A percentile compares a stretch with the other conserved stretches of the same genome.
These are phyloP conservation scores for Neogale vison DNA, from an alignment of 2,113 vertebrate species.

Conservation along the genomic window DNA sequence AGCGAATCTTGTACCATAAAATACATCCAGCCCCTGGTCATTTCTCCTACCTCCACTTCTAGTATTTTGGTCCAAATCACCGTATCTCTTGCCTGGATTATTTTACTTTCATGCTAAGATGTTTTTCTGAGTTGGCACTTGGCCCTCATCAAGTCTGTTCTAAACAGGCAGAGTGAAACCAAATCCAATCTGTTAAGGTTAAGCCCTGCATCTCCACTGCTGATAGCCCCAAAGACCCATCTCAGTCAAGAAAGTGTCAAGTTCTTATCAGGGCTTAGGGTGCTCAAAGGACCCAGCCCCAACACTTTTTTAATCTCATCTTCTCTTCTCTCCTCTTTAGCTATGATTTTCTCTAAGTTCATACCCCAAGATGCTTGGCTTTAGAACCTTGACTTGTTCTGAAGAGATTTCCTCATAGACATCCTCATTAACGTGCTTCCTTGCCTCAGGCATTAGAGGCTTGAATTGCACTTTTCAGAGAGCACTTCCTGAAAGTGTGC, in stretches of 20 bases:
- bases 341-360: not conserved
- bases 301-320: not conserved
- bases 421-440: not conserved
- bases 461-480: not conserved
- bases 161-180: not conserved
- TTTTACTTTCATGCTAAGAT: not conserved
- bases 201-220: not conserved
- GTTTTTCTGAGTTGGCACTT: not conserved
- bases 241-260: not conserved
- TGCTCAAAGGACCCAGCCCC: fast-evolving
- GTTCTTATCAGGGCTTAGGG: not conserved
- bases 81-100: not conserved
- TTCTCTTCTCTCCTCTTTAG: not conserved
- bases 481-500: not conserved
- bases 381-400: not conserved
- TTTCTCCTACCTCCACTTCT: too few species aligned
- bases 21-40: not conserved
- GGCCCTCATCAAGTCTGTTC: not conserved
- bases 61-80: not conserved
- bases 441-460: not conserved
- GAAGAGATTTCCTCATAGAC: not conserved
- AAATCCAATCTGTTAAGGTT: not conserved
- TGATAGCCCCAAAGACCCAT: not conserved
- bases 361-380: fast-evolving
- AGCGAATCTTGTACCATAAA: not conserved